Base-by-base conservation (phyloP, 92 coral and sea anemone species). In the Epizoanthus stellaris region DNA sequence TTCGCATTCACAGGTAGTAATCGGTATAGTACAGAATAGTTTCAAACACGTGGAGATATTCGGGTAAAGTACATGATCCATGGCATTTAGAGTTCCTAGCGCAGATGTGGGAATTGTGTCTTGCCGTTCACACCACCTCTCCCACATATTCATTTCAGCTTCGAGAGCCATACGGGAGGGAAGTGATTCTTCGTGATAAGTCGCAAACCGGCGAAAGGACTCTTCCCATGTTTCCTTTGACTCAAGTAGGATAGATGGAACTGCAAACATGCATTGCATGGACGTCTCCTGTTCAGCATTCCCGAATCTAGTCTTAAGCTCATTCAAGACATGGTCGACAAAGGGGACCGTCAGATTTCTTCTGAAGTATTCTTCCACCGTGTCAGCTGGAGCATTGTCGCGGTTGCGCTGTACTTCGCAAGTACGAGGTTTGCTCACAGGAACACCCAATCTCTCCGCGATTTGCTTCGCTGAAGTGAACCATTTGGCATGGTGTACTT, bases 81-180 rank as follows among this genome's bases (percentile, higher is more conserved):
- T 82, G 77, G 56, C 77, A 76, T 82, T 79, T 25, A 79, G 66
- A 79, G 59, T 79, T 79, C 70, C 84, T 62, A 39, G 58, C 23
- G 80, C 61, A 75, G 80, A 49, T 75, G 64, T 75, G 38, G 61
- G 71, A 71, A 61, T 60, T 30, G 72, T 79, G 7, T 79, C 84
- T 38, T 40, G 57, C 66, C 71, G 84, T 79, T 79, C 86, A 76
- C 86, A 82, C 68, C 72, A 54, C 47, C 86, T 82, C 72, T 82
- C 67, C 86, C 86, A 82, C 42, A 82, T 69, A 70, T 67, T 82
- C 76, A 70, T 82, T 68, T 82, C 77, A 73, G 86, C 86, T 69
- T 82, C 79, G 36, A 82, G 77, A 68, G 67, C 59, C 34, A 69
- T 53, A 82, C 68, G 79, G 43, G 76, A 79, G 34, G 72, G 84